Conservation (phyloP, 2,113 vertebrate species). For the Clinocottus analis region DNA sequence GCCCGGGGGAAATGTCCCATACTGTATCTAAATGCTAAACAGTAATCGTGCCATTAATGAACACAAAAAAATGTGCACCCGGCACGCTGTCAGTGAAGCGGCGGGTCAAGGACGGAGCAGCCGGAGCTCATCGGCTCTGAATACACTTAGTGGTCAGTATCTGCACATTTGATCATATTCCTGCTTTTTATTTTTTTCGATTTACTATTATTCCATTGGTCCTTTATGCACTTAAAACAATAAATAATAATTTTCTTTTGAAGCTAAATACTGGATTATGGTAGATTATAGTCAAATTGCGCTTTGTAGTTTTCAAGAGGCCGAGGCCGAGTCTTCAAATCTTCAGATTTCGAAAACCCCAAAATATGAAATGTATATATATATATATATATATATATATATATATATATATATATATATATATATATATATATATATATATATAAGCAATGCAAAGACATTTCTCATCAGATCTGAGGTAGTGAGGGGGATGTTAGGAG, state of each 20-base stretch:
- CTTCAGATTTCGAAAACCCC: too few species aligned
- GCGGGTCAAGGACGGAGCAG: neutral
- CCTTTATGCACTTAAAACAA: neutral
- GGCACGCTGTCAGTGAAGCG: neutral
- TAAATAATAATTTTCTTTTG: neutral
- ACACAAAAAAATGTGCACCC: constrained; percentile 23
- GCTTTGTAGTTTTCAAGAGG: neutral
- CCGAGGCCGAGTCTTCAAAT: too few species aligned
- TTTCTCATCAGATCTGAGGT: too few species aligned
- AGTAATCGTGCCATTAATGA: constrained; percentile 36
- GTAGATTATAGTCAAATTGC: neutral
- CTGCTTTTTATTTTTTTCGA: too few species aligned
- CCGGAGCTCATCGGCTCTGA: neutral
- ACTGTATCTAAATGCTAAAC: constrained; percentile 60
- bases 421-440: too few species aligned
- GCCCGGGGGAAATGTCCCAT: constrained; percentile 44
- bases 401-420: too few species aligned
- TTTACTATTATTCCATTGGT: neutral
- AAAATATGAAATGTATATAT: too few species aligned
- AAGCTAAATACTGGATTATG: neutral
- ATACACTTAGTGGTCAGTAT: neutral
- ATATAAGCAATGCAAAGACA: too few species aligned
- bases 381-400: too few species aligned
- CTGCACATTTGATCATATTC: neutral
- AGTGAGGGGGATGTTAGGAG: too few species aligned